phyloP scores from a whole-genome alignment of 2,113 vertebrate species.

The Aspiorhynchus laticeps region DNA sequence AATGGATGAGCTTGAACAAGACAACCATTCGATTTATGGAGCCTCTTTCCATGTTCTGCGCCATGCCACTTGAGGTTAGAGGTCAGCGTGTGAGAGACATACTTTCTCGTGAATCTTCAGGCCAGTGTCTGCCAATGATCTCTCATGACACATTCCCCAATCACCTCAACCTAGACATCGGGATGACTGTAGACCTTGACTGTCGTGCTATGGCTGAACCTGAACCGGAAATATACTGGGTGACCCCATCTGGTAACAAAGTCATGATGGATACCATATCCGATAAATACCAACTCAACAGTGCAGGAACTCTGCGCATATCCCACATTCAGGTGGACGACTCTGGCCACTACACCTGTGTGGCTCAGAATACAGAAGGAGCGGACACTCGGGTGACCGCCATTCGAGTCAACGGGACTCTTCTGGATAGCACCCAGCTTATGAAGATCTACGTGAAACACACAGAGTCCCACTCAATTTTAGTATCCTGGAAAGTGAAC shows the following conservation, averaged over 20 bases:
- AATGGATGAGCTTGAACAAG: constrained; percentile 93
- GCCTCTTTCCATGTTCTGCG: constrained; percentile 93
- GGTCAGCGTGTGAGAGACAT: constrained; percentile 89
- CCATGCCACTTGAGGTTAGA: constrained; percentile 86
- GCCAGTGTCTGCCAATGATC: constrained; percentile 95
- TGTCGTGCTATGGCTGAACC: constrained; percentile 96
- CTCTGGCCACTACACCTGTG: constrained; percentile 93
- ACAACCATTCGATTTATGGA: constrained; percentile 97
- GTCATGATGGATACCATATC: constrained; percentile 85
- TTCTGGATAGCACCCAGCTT: constrained; percentile 88
- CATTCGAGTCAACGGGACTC: constrained; percentile 90
- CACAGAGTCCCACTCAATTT: constrained; percentile 89
- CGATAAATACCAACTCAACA: constrained; percentile 88
- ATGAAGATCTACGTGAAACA: constrained; percentile 95
- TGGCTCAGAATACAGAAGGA: constrained; percentile 92
- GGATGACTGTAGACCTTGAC: constrained; percentile 85
- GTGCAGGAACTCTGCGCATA: constrained; percentile 89
- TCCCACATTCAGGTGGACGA: constrained; percentile 86
- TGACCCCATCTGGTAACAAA: constrained; percentile 92
- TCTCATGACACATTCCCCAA: constrained; percentile 89
- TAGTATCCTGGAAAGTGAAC: constrained; percentile 96
- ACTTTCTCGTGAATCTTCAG: constrained; percentile 80
- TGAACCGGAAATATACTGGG: constrained; percentile 97
- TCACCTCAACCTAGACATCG: constrained; percentile 86
- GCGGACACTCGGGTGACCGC: constrained; percentile 90